Percentiles rank a stretch among this genome's conserved stretches.
phyloP scores from a whole-genome alignment of 2,888 invertebrate species.

The Yponomeuta sedellus region DNA sequence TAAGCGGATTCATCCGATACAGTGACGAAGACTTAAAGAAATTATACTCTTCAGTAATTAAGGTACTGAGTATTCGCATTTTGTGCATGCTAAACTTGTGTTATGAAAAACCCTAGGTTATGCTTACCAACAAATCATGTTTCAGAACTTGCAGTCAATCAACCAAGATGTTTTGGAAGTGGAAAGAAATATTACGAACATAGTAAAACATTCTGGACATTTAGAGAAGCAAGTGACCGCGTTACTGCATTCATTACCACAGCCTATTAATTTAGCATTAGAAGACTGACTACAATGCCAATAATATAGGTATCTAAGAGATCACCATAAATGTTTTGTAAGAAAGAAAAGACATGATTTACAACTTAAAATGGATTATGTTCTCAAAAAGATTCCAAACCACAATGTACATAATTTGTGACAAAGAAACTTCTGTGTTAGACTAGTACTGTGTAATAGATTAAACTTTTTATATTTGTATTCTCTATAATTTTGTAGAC shows the following conservation, averaged over 20 bases:
- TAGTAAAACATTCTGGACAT: slow-evolving; percentile 51
- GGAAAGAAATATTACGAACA: slow-evolving; percentile 54
- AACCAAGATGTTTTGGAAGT: slow-evolving; percentile 60
- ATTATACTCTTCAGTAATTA: slow-evolving; percentile 52
- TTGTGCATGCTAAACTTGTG: not conserved
- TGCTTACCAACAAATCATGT: not conserved
- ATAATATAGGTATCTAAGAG: too few species aligned
- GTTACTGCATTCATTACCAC: slow-evolving; percentile 52
- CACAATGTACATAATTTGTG: too few species aligned
- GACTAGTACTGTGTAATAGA: too few species aligned
- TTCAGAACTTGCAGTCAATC: slow-evolving; percentile 61
- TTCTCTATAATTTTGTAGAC: too few species aligned
- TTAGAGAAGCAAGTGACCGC: slow-evolving; percentile 52
- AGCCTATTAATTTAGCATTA: slow-evolving; percentile 44
- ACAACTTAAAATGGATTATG: too few species aligned
- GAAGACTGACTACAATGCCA: slow-evolving; percentile 22
- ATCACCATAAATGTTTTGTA: too few species aligned
- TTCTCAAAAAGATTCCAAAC: too few species aligned
- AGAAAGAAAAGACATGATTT: too few species aligned
- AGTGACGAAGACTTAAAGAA: slow-evolving; percentile 53
- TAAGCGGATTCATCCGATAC: slow-evolving; percentile 64
- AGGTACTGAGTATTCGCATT: slow-evolving; percentile 33
- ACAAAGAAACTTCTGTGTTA: too few species aligned
- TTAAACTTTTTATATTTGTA: too few species aligned
- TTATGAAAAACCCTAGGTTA: not conserved